Evolutionary conservation across 2,888 invertebrate species (phyloP), one percentile per base, ranked within the genome.

Genomic region (Heliconius ismenius): DNA sequence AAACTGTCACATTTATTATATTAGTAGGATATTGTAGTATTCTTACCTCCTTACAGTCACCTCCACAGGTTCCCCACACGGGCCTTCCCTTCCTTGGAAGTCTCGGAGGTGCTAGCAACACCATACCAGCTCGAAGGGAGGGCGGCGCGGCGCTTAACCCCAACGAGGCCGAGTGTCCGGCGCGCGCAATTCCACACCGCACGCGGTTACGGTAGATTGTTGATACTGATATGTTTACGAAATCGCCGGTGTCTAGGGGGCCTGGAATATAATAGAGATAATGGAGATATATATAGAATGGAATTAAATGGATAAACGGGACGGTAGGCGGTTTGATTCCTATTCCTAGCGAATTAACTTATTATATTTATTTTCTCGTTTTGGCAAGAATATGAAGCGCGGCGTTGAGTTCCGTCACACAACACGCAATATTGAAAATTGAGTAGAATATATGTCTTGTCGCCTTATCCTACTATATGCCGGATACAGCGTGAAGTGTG

Each of bases 131-230:
- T 96, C 98, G 88, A 1, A 97, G 90, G 70, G 95, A 91, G 1
- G 95, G 95, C 3, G 95, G 90, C 21, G 91, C 88, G n/a, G 94
- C 95, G 94, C 62, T 97, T 0, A 96, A 95, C 4, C 97, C 96
- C 63, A 98, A 90, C 4, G 98, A 97, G 0, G 98, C 98, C 82
- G 98, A 97, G 89, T 99, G 98, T 0, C 98, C 98, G 0, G 98
- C 98, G 79, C 97, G 95, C 4, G 98, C 99, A 75, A 96, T 93
- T 64, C 98, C 95, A 86, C 98, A 98, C 0, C 98, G 98, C 10
- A 98, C 97, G 82, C 98, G 96, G 90, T 99, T 98, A 7, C 99
- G 95, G 91, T 99, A 98, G 75, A 99, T 96, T 4, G 98, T 98
- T 81, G 97, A 96, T 7, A 99, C 96, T 21, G 93, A 94, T 0